Conservation (phyloP, 2,888 invertebrate species). For the Lasioglossum vierecki region DNA sequence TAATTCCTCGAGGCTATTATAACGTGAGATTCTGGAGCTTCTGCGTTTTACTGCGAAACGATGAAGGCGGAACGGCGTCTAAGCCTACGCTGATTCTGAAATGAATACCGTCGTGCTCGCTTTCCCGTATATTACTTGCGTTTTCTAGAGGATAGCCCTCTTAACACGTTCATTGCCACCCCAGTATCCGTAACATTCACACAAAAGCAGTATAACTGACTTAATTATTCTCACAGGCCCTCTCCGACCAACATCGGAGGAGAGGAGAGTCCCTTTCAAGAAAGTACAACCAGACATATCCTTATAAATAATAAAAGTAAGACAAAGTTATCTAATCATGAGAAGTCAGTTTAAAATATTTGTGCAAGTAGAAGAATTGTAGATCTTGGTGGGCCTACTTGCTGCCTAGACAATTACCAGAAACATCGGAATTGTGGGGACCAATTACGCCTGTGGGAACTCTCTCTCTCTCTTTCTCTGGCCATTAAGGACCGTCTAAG, state of each 20-base stretch:
- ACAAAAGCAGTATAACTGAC: no score
- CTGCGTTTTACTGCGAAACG: conserved; percentile 2
- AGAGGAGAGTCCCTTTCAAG: no score
- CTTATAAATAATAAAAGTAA: no score
- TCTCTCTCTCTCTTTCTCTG: not conserved
- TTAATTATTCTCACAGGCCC: no score
- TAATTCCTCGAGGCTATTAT: not conserved
- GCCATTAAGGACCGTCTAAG: not conserved
- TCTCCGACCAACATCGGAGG: no score
- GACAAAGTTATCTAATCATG: no score
- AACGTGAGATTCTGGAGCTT: not conserved
- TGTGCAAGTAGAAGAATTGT: not conserved
- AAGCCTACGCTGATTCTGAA: not conserved
- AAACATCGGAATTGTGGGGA: not conserved
- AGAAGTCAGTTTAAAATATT: not conserved
- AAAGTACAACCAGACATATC: no score
- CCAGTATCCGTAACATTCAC: no score
- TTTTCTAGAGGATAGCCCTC: no score
- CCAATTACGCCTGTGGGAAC: not conserved
- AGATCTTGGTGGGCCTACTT: not conserved
- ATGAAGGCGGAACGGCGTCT: not conserved
- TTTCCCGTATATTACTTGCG: not conserved
- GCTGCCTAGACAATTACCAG: not conserved
- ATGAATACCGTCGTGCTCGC: not conserved
- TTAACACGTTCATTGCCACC: no score